Base-by-base conservation (phyloP, 2,888 invertebrate species). In the Synergus umbraculus region DNA sequence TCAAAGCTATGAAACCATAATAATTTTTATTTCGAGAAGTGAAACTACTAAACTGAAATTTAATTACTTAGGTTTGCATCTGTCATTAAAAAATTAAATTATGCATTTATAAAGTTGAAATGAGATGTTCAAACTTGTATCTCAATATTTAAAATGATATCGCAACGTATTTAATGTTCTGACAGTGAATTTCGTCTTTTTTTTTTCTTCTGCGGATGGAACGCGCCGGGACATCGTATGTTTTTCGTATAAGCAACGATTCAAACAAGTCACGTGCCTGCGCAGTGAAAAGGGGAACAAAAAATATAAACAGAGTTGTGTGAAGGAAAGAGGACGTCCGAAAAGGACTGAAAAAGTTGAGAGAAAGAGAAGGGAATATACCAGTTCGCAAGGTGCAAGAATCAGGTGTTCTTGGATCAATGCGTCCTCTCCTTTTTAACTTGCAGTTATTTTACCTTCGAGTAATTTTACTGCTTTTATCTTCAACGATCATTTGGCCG, bases 381-480 rank as follows among this genome's bases (percentile, higher is more conserved):
- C 85, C 85, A 86, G 86, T 85, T 86, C 85, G 88, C 88, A 87
- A 89, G 88, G 89, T 89, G 89, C 87, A 88, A 84, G 83, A 82
- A 86, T 87, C 88, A 88, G 88, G 87, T 88, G 88, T 80, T 29
- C 29, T 83, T 82, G 80, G 80, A 78, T 73, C 82, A 73, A 81
- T 85, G 84, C 85, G 86, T 83, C 77, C 83, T 82, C 67, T 54
- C 84, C 83, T 81, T 82, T 82, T 79, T 44, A 76, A 69, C 76
- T 84, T 84, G 83, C 85, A 83, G 78, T 81, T 82, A 84, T 83
- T 82, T 80, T 82, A 78, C 60, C 76, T 81, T 80, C 83, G 84
- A 83, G 86, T 84, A 85, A 86, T 87, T 86, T 85, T 82, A 80
- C 85, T 79, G 85, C 69, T 81, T 73, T 84, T 84, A 83, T 83